phyloP scores from a whole-genome alignment of 2,797 vertebrate species.

The Peromyscus attwateri region DNA sequence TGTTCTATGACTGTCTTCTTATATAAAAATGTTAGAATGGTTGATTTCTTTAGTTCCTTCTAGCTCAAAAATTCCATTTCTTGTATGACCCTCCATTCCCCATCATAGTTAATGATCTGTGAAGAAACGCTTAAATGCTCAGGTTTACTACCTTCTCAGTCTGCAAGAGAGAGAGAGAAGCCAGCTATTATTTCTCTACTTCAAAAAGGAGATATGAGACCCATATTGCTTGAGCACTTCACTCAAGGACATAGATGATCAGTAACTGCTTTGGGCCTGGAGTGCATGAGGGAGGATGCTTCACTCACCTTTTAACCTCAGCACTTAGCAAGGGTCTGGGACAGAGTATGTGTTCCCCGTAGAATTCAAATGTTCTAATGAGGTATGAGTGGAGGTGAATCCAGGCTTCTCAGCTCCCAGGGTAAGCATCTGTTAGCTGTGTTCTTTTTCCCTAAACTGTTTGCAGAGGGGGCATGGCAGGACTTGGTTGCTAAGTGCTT shows the following conservation, averaged over 20 bases:
- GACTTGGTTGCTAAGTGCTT: conserved; percentile 27
- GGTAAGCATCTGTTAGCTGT: neutral
- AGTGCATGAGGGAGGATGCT: neutral
- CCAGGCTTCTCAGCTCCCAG: neutral
- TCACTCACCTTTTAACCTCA: conserved; percentile 29
- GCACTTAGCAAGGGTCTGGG: neutral
- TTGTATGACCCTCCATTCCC: conserved; percentile 72
- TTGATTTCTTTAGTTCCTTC: conserved; percentile 75
- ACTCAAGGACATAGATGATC: conserved; percentile 70
- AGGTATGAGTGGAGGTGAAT: neutral
- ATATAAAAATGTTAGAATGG: conserved; percentile 51
- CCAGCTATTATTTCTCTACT: conserved; percentile 75
- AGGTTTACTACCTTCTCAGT: conserved; percentile 73
- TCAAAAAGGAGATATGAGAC: conserved; percentile 63
- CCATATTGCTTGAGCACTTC: conserved; percentile 44
- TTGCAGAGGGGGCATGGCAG: neutral
- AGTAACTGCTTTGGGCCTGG: neutral
- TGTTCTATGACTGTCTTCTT: conserved; percentile 49
- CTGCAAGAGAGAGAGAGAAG: conserved; percentile 53
- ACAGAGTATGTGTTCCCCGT: neutral
- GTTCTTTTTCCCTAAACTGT: neutral
- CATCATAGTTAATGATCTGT: conserved; percentile 78
- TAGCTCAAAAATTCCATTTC: conserved; percentile 77
- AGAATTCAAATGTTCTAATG: neutral
- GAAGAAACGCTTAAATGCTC: conserved; percentile 76